Base-by-base conservation (phyloP, 2,113 vertebrate genomes). In the Scortum barcoo region DNA sequence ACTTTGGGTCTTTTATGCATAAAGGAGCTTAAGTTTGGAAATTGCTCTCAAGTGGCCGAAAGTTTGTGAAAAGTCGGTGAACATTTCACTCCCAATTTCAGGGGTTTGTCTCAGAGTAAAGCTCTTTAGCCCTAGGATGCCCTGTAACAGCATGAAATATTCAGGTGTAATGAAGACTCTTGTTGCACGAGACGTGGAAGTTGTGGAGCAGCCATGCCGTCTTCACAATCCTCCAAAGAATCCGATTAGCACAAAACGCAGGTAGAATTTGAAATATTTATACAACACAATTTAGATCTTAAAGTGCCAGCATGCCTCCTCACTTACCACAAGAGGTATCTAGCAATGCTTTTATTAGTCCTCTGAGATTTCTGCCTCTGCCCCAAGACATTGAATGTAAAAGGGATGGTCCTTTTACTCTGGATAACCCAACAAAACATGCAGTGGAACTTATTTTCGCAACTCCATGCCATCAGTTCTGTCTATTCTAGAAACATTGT, bases 1-100 rank as follows among this genome's bases (percentile, higher is more conserved):
- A 90, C 87, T 89, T 88, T 90, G 75, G 72, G 76, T 86, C 81
- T 87, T 91, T 88, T 89, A 92, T 87, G 76, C 82, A 60, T 68
- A 87, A 92, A 91, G 86, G 69, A 90, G 87, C 91, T 90, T 92
- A 89, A 87, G 79, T 90, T 91, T 83, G 69, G 58, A 91, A 91
- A 84, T 86, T 85, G 58, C 72, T 89, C 87, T 91, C 86, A 75
- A 88, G 87, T 85, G 85, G 82, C 61, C 72, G 12, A 84, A 36
- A 90, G 91, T 90, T 92, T 91, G 84, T 67, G 72, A 85, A 86
- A 91, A 86, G 76, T 82, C 88, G 57, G 74, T 78, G 78, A 86
- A 90, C 80, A 83, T 86, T 87, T 91, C 72, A 81, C 56, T 86
- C 71, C 72, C 72, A 82, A 69, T 91, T 91, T 91, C 57, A 81